phyloP scores from a whole-genome alignment of 2,113 vertebrate species.

The Danio rerio region GRCz12tu NC_133187.1:683501-684000 shows the following conservation, averaged over 20 bases:
- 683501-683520: not conserved
- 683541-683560: constrained; percentile 24
- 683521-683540: constrained; percentile 10
- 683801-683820: constrained; percentile 56
- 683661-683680: not conserved
- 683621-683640: not conserved
- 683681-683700: not conserved
- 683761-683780: constrained; percentile 47
- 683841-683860: constrained; percentile 77
- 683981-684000: not conserved
- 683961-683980: constrained; percentile 63
- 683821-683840: constrained; percentile 68
- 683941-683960: constrained; percentile 65
- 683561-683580: constrained; percentile 29
- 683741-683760: constrained; percentile 37
- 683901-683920: constrained; percentile 78
- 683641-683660: not conserved
- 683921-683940: constrained; percentile 76
- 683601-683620: not conserved
- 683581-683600: not conserved
- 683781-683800: constrained; percentile 54
- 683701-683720: constrained; percentile 21
- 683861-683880: constrained; percentile 76
- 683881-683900: constrained; percentile 70
- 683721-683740: constrained; percentile 43